phyloP scores from a whole-genome alignment of 2,113 vertebrate species.

The Mungos mungo region DNA sequence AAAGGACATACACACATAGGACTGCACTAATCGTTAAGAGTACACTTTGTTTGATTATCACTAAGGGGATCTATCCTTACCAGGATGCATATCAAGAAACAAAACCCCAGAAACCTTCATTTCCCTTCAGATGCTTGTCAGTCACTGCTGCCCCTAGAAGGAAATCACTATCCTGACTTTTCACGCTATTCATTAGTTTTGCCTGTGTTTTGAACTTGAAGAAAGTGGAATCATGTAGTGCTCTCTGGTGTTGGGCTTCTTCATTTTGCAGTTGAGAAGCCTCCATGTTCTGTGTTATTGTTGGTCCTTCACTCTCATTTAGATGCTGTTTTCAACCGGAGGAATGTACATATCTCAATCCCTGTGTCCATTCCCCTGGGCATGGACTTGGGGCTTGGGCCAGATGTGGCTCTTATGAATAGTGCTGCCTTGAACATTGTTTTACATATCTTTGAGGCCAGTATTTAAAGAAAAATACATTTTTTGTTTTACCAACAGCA shows the following conservation, averaged over 20 bases:
- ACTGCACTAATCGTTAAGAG: neutral
- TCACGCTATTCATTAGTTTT: fast-evolving
- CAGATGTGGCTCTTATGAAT: neutral
- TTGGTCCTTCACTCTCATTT: neutral
- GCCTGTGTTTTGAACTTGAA: neutral
- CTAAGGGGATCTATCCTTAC: neutral
- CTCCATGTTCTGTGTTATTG: neutral
- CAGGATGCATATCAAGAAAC: neutral
- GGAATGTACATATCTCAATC: neutral
- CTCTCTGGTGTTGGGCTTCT: neutral
- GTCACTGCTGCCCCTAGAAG: neutral
- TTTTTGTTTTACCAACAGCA: neutral
- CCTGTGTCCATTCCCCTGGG: too few species aligned
- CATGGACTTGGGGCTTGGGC: neutral
- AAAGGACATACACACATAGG: neutral
- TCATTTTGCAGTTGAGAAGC: neutral
- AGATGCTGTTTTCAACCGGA: neutral
- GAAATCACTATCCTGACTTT: neutral
- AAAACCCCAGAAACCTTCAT: neutral
- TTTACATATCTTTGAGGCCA: neutral
- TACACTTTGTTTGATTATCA: neutral
- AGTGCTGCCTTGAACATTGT: neutral
- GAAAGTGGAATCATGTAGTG: neutral
- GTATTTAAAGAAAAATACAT: neutral
- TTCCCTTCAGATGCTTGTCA: neutral